phyloP scores from a whole-genome alignment of 2,797 vertebrate genomes.

The Distichodus sexfasciatus region DNA sequence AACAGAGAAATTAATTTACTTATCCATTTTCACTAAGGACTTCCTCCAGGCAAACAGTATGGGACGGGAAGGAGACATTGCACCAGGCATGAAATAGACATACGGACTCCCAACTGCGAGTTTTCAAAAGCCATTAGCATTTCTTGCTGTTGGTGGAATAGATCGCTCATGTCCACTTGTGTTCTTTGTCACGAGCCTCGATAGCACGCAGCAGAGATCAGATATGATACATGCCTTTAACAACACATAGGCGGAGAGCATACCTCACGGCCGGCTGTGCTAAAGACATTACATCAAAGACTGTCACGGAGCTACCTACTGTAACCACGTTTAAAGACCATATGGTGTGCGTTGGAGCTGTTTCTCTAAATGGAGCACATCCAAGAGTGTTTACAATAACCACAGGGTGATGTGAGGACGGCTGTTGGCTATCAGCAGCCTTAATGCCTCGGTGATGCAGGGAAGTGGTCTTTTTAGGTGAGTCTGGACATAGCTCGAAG shows the following conservation, averaged over 20 bases:
- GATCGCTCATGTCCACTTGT: slow-evolving; percentile 31
- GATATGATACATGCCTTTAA: slow-evolving; percentile 40
- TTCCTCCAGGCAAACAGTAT: too few species aligned
- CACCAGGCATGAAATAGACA: slow-evolving; percentile 19
- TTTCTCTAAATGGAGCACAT: slow-evolving; percentile 34
- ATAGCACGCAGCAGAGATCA: slow-evolving; percentile 43
- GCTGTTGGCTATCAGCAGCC: slow-evolving; percentile 22
- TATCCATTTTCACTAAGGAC: too few species aligned
- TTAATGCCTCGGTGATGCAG: neutral
- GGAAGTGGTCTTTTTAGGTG: neutral
- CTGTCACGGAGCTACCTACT: slow-evolving; percentile 34
- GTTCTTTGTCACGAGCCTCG: slow-evolving; percentile 37
- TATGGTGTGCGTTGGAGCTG: slow-evolving; percentile 34
- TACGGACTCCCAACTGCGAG: slow-evolving; percentile 10
- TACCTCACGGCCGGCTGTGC: slow-evolving; percentile 28
- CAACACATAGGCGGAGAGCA: slow-evolving; percentile 22
- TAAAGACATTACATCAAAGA: slow-evolving; percentile 45
- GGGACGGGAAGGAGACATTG: neutral
- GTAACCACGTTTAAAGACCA: slow-evolving; percentile 38
- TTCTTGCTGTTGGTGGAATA: slow-evolving; percentile 23
- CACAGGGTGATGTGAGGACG: slow-evolving; percentile 7
- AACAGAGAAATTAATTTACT: too few species aligned
- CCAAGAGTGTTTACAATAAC: slow-evolving; percentile 38
- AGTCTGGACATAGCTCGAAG: slow-evolving; percentile 10
- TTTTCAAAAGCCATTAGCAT: slow-evolving; percentile 23